Base-by-base conservation (phyloP, 35 echinoderm and acorn worm species). In the Apostichopus californicus region DNA sequence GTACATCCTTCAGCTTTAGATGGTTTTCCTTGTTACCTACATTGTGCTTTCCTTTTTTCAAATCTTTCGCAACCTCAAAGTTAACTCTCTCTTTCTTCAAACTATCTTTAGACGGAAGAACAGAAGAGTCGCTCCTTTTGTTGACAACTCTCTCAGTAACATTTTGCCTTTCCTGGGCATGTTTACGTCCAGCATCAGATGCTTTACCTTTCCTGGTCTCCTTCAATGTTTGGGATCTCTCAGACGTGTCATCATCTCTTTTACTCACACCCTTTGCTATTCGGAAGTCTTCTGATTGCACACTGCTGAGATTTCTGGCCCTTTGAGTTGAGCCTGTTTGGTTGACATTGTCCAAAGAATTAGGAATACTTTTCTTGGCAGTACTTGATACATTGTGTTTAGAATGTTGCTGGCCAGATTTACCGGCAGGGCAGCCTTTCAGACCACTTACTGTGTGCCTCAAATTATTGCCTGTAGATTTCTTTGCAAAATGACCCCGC, bases 401-500 rank as follows among this genome's bases (percentile, higher is more conserved):
- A 18, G 71, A 75, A 75, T 75, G 71, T 75, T 75, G 71, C 21
- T 18, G 71, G 7, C 71, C 71, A 20, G 71, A 20, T 75, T 75
- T 75, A 18, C 11, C 11, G n/a, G 71, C 71, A 20, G 71, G 71
- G 0, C 17, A 5, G 3, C 71, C 71, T 46, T 82, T 82, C 14
- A 18, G 46, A 5, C 18, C 23, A 15, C 7, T 53, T 0, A 82
- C 6, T 24, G 80, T 54, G 25, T 72, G 86, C 22, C 15, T 88
- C 15, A 88, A 60, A 63, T 88, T 88, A 60, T 88, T 88, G 22
- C 58, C 57, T 68, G 86, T 88, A 5, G 86, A 88, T 68, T 88
- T 88, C 52, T 53, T 88, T 1, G 86, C 86, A 88, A 88, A 88
- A 28, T 88, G 80, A 56, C 80, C 80, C 56, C 56, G 59, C 54